Evolutionary conservation across 2,797 vertebrate genomes (phyloP).

Genomic region (Rousettus madagascariensis): DNA sequence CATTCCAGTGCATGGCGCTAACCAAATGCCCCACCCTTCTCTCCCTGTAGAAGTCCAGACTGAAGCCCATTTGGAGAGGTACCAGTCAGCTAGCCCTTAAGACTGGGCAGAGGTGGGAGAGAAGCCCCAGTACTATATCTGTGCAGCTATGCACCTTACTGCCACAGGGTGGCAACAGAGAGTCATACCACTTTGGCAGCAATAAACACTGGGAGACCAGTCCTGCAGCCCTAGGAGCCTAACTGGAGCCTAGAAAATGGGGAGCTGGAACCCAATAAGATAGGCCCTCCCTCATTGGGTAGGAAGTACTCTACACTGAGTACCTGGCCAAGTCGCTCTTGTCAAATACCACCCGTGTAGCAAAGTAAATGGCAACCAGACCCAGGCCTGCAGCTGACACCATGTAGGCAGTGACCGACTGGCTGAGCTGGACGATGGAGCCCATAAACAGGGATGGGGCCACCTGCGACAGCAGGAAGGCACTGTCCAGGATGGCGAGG

Average conservation of each 20-base stretch:
- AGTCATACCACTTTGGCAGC: constrained; percentile 19
- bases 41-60: neutral
- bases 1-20: constrained; percentile 46
- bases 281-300: neutral
- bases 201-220: neutral
- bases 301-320: constrained; percentile 66
- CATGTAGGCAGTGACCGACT: constrained; percentile 90
- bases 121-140: neutral
- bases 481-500: constrained; percentile 91
- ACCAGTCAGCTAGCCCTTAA: neutral
- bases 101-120: neutral
- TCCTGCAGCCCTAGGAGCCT: neutral
- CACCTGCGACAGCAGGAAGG: constrained; percentile 91
- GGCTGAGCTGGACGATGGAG: constrained; percentile 88
- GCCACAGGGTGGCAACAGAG: constrained; percentile 42
- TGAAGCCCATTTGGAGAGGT: neutral
- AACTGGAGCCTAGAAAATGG: neutral
- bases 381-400: constrained; percentile 86
- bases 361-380: constrained; percentile 89
- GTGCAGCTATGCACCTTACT: neutral
- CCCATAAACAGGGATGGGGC: constrained; percentile 90
- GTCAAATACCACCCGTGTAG: constrained; percentile 88
- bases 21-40: neutral
- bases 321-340: constrained; percentile 85
- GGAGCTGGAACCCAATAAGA: neutral